Conservation (phyloP, 2,797 vertebrate genomes). For the Danionella dracula region DNA sequence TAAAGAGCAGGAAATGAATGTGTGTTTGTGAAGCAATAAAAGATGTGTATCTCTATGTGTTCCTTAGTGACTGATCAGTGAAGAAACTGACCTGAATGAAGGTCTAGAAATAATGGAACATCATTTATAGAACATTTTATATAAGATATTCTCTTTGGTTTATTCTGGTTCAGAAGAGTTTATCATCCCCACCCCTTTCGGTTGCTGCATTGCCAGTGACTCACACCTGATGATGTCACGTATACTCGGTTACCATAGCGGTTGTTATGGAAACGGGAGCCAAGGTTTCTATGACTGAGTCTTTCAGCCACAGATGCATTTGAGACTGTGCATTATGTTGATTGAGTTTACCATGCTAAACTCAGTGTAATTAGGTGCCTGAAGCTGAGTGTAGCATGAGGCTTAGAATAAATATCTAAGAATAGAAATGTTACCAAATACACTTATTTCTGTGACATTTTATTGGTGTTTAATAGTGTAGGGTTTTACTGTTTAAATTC, state of each 20-base stretch:
- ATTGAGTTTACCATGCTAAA: not conserved
- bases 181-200: slow-evolving; percentile 42
- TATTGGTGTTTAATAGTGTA: no score
- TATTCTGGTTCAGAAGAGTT: slow-evolving; percentile 38
- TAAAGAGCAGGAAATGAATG: not conserved
- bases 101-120: no score
- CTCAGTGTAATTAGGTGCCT: not conserved
- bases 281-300: slow-evolving; percentile 43
- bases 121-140: no score
- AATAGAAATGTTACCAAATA: no score
- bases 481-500: no score
- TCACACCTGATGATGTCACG: slow-evolving; percentile 65
- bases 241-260: slow-evolving; percentile 60
- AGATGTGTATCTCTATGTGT: not conserved
- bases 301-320: slow-evolving; percentile 20
- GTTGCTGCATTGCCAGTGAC: slow-evolving; percentile 53
- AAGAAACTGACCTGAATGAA: no score
- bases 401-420: no score
- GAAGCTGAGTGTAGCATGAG: no score
- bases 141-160: no score
- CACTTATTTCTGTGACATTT: no score
- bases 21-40: not conserved
- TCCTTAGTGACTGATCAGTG: not conserved
- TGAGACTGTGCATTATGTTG: not conserved
- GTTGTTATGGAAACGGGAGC: slow-evolving; percentile 58